These are phyloP conservation scores for Limanda limanda DNA, from an alignment of 2,113 vertebrate genomes.

Conservation along the genomic window DNA sequence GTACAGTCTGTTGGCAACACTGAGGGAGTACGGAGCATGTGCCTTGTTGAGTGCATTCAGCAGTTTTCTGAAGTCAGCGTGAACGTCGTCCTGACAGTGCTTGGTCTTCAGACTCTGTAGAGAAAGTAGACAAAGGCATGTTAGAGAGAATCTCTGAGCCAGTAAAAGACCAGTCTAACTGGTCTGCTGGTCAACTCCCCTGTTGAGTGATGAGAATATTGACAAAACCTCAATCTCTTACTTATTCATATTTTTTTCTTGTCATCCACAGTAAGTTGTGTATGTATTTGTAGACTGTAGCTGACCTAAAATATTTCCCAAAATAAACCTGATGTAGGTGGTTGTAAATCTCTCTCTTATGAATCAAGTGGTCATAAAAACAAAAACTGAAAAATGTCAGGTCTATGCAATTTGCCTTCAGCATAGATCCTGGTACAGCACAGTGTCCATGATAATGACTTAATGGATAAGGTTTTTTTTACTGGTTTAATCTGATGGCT, in stretches of 20 bases:
- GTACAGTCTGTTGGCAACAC: slow-evolving; percentile 89
- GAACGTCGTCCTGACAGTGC: slow-evolving; percentile 70
- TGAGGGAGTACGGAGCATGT: slow-evolving; percentile 82
- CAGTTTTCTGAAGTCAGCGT: slow-evolving; percentile 83
- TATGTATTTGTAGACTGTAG: too few relatives aligned
- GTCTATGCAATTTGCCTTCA: too few relatives aligned
- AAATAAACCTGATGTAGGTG: background rate
- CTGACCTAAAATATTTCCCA: background rate
- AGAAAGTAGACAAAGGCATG: background rate
- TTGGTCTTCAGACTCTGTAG: slow-evolving; percentile 69
- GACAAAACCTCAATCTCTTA: background rate
- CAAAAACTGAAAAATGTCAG: too few relatives aligned
- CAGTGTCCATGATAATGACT: too few relatives aligned
- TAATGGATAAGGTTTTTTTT: too few relatives aligned
- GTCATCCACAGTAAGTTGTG: background rate
- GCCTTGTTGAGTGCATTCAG: slow-evolving; percentile 83
- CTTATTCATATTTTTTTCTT: background rate
- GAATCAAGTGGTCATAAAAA: too few relatives aligned
- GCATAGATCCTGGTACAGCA: too few relatives aligned
- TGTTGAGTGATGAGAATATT: too few relatives aligned
- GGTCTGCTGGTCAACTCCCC: background rate
- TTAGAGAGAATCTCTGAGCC: background rate
- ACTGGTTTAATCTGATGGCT: too few relatives aligned
- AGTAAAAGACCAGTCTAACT: background rate
- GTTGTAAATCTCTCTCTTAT: background rate